These are phyloP conservation scores for Morone saxatilis DNA, from an alignment of 2,113 vertebrate species.

Conservation along the genomic window DNA sequence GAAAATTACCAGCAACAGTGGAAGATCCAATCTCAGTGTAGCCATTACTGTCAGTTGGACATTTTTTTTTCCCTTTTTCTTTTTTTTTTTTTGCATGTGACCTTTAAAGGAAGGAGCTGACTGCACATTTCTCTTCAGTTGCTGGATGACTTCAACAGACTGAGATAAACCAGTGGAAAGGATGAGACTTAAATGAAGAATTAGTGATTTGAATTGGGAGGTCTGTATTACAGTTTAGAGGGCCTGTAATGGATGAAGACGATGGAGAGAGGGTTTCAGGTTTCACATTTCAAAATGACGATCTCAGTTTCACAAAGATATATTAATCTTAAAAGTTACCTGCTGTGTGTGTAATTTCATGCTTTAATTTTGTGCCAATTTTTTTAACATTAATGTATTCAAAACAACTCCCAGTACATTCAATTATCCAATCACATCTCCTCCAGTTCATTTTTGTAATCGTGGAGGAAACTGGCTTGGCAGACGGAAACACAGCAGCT, in stretches of 20 bases:
- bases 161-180: slow-evolving; percentile 71
- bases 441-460: not conserved
- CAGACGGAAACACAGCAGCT: too few relatives aligned
- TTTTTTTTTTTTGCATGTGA: slow-evolving; percentile 58
- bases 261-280: not conserved
- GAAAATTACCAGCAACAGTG: slow-evolving; percentile 57
- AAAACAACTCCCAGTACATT: not conserved
- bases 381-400: not conserved
- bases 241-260: slow-evolving; percentile 17
- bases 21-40: slow-evolving; percentile 63
- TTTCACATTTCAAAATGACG: not conserved
- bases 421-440: too few relatives aligned
- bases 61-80: slow-evolving; percentile 16
- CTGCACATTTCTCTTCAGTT: slow-evolving; percentile 65
- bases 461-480: too few relatives aligned
- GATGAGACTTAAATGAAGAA: slow-evolving; percentile 69
- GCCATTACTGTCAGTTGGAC: slow-evolving; percentile 68
- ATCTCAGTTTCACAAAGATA: slow-evolving; percentile 1
- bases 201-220: slow-evolving; percentile 33
- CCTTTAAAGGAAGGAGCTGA: slow-evolving; percentile 80
- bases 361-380: not conserved
- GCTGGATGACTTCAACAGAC: slow-evolving; percentile 60
- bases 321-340: not conserved
- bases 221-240: slow-evolving; percentile 31
- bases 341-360: not conserved